Conservation (phyloP, 2,113 vertebrate species). For the Grus americana region DNA sequence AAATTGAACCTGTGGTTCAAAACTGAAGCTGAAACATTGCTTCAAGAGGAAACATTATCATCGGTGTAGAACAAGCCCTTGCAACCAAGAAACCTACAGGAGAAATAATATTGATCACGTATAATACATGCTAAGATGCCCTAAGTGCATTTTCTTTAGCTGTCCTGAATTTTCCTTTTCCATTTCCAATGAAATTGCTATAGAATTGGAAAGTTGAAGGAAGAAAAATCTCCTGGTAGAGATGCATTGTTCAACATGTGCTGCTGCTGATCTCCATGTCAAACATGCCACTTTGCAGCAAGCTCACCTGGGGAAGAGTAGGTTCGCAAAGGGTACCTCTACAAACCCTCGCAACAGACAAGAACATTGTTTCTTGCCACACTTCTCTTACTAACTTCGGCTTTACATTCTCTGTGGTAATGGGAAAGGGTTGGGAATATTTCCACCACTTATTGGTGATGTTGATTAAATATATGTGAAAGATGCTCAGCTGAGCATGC, state of each 20-base stretch:
- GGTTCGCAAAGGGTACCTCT: background rate
- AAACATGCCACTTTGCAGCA: background rate
- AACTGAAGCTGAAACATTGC: background rate
- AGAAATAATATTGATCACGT: background rate
- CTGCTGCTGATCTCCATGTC: background rate
- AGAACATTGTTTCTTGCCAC: background rate
- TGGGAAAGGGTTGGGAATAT: background rate
- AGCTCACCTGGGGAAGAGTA: background rate
- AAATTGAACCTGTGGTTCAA: background rate
- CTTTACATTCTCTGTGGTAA: background rate
- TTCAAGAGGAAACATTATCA: background rate
- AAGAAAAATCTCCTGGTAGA: background rate
- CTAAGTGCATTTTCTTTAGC: background rate
- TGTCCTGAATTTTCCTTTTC: background rate
- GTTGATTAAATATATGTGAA: background rate
- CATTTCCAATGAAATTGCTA: background rate
- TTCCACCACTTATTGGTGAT: background rate
- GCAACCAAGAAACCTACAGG: background rate
- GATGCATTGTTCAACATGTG: background rate
- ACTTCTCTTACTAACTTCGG: conserved; percentile 3
- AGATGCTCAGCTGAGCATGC: conserved; percentile 15
- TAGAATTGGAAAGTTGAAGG: background rate
- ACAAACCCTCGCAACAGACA: background rate
- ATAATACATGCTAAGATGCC: background rate
- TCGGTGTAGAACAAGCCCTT: background rate